Percentiles rank a stretch among this genome's conserved stretches.
Evolutionary conservation across 2,113 vertebrate genomes (phyloP).

Genomic region (Scytalopus superciliaris): DNA sequence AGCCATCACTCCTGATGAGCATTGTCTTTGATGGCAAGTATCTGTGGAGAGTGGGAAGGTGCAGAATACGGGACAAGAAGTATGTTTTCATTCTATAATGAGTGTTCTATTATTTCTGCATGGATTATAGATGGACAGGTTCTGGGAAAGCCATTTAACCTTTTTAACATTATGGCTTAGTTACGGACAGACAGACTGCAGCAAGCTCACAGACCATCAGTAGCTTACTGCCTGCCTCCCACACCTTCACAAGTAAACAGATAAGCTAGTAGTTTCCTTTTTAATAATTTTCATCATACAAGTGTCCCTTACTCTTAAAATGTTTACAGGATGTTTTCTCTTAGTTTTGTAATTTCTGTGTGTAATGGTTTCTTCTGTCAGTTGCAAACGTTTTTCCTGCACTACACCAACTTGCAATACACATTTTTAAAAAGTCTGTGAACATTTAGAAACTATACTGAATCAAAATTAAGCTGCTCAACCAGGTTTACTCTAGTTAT

Average conservation of each 20-base stretch:
- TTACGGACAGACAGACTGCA: not conserved
- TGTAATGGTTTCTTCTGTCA: not conserved
- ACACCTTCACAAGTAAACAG: not conserved
- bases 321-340: not conserved
- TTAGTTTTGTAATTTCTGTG: not conserved
- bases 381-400: not conserved
- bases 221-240: not conserved
- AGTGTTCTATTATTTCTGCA: not conserved
- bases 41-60: not conserved
- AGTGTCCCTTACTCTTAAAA: not conserved
- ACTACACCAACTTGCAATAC: not conserved
- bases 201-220: not conserved
- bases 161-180: not conserved
- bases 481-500: not conserved
- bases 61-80: not conserved
- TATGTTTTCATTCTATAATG: not conserved
- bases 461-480: not conserved
- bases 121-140: not conserved
- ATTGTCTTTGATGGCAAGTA: accelerated
- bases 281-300: not conserved
- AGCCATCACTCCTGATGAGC: not conserved
- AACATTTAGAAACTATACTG: not conserved
- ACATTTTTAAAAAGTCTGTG: not conserved
- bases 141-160: not conserved
- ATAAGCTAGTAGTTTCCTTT: not conserved